Base-by-base conservation (phyloP, 2,888 invertebrate species). In the Calameuta pallipes region DNA sequence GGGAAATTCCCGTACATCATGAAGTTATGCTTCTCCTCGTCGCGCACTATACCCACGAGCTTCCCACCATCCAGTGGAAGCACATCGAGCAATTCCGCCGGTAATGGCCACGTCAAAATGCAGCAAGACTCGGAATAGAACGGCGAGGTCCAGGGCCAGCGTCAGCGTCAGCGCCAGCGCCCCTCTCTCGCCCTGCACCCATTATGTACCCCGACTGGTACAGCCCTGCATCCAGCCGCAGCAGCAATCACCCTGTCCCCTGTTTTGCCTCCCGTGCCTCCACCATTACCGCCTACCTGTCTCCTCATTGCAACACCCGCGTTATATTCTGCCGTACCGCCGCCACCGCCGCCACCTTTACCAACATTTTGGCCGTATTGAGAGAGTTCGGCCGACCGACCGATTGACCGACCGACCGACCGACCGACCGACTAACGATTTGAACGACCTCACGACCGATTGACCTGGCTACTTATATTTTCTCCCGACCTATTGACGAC, bases 1-100 rank as follows among this genome's bases (percentile, higher is more conserved):
- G 98, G 98, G 85, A 98, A 98, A 93, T 98, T 98, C 93, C 99
- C 99, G 85, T 99, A 98, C 94, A 97, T 98, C 89, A 97, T 99
- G 96, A 99, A 99, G 93, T 94, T 99, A 87, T 99, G 99, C 92
- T 99, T 99, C 94, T 98, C 98, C 33, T 97, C 98, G 80, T 95
- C 96, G 81, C 93, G 95, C 92, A 92, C 94, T 91, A 93, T 95
- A 87, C 91, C 91, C 33, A 87, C 90, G 80, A 91, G 88, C 82
- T 91, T 91, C 87, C 91, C 91, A 41, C 87, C 91, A 11, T 88
- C 86, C 85, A 88, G 88, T 82, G 84, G 85, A 13, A 83, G 83
- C 81, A 83, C 85, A 79, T 84, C 88, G 77, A 87, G 87, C 83
- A 87, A 89, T 85, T 88, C 91, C 82, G 88, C 90, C 84, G 91